Base-by-base conservation (phyloP, 2,888 invertebrate species). In the Didymodactylos carnosus region DNA sequence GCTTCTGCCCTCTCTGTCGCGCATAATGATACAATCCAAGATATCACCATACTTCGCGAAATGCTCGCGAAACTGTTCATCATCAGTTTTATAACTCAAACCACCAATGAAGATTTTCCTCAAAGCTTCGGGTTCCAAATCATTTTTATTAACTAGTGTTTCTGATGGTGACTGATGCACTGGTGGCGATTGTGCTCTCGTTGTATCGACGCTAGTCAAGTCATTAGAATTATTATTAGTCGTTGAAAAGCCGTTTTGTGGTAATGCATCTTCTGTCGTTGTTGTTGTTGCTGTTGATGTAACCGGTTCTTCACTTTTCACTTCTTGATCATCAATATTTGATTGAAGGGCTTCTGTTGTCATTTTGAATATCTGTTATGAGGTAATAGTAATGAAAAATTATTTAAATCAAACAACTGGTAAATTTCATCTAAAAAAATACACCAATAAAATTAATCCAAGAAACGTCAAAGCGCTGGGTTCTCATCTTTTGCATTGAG, bases 31-130 rank as follows among this genome's bases (percentile, higher is more conserved):
- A 70, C 70, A 70, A 25, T 70, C 70, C 41, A 35, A 16, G 40
- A 25, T 5, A 84, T 95, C 95, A 27, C 75, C 75, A 53, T 53
- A 70, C 41, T 73, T 70, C 8, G 43, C 43, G n/a, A 75, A 75
- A 53, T 75, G 70, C 16, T 8, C 25, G 23, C 39, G 46, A 25
- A 72, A 73, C n/a, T 46, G 40, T 53, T 75, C 51, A 13, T 75
- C 72, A 35, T 72, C 72, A 7, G 73, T 73, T 35, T 71, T 71
- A 62, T 51, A 75, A 16, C 41, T 72, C 25, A 75, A 29, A 19
- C 72, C 72, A 2, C 73, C 73, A 29, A 75, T 72, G 51, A 75
- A 75, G 8, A 75, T 41, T 69, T 75, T 75, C 13, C 75, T 69
- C 14, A 70, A 70, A 39, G 43, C 70, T 53, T 75, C 75, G 14